Percentiles rank a stretch among this genome's conserved stretches.
These are phyloP conservation scores for Uloborus diversus DNA, from an alignment of 1,140 invertebrate species.

Conservation along the genomic window DNA sequence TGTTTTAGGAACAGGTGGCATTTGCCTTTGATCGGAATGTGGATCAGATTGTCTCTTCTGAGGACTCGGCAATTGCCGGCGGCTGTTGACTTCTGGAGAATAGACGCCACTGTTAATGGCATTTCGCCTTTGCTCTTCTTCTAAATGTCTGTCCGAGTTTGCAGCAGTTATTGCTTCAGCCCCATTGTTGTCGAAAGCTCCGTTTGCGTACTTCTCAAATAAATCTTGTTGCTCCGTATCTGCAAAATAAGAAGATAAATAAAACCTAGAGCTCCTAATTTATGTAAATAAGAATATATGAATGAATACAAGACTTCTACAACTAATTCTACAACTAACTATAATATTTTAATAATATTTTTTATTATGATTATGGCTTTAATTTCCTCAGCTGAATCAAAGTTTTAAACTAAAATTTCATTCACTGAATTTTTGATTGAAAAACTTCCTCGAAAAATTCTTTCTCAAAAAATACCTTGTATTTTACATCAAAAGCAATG, in stretches of 20 bases:
- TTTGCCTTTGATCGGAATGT: constrained; percentile 14
- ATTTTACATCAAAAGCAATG: too few species aligned
- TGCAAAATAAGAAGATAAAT: background rate
- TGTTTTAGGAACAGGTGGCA: constrained; percentile 27
- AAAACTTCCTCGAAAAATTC: too few species aligned
- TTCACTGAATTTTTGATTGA: too few species aligned
- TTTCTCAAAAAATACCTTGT: too few species aligned
- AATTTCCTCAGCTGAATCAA: too few species aligned
- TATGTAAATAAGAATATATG: background rate
- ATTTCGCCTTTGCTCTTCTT: constrained; percentile 43
- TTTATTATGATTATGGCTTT: too few species aligned
- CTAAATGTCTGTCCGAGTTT: constrained; percentile 12
- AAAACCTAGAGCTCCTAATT: background rate
- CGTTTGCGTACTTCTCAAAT: constrained; percentile 4
- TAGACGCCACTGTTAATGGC: constrained; percentile 15
- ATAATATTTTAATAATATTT: too few species aligned
- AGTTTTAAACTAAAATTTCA: too few species aligned
- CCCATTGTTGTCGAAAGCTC: background rate
- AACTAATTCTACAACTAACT: too few species aligned
- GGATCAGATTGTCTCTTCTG: background rate
- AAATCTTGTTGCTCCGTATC: constrained; percentile 24
- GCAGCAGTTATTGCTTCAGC: background rate
- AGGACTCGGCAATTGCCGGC: constrained; percentile 12
- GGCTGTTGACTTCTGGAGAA: background rate
- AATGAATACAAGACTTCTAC: too few species aligned